Base-by-base conservation (phyloP, 2,888 invertebrate genomes). In the Eudasyphora cyanicolor region DNA sequence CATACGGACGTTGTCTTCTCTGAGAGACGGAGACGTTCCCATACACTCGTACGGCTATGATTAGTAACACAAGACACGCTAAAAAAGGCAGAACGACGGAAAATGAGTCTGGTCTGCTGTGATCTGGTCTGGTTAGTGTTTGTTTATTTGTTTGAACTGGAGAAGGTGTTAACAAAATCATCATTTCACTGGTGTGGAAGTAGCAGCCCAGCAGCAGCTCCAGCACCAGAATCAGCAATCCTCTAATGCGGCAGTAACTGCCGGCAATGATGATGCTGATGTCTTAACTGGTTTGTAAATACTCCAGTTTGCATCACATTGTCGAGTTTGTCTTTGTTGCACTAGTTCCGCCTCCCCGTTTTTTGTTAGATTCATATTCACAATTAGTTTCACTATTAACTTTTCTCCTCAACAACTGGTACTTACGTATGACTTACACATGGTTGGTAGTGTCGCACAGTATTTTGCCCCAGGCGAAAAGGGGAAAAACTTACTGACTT, bases 151-250 rank as follows among this genome's bases (percentile, higher is more conserved):
- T 80, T 83, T 80, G 64, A 75, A 64, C 64, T 57, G 51, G 24
- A 80, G 80, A 84, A 84, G 83, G 83, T 84, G 84, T 81, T 81
- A 84, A 84, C 75, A 78, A 73, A 84, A 78, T 81, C 75, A 77
- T 71, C 51, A 67, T 67, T 42, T 67, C 67, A 67, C 42, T 24
- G 38, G 3, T 38, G 67, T 32, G 62, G n/a, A 19, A 24, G 21
- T 24, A 42, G 5, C 38, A 38, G 17, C 1, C 2, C 57, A 12
- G 24, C 5, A 54, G 19, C 27, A 3, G 29, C 57, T 14, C 3
- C 35, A 27, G 32, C 62, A 32, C 17, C 8, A 35, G 32, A 12
- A 60, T 21, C 54, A 35, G 35, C 6, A 35, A 35, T n/a, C 35
- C 35, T 35, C 35, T 35, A 45, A 45, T 32, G 45, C 5, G 2